phyloP scores from a whole-genome alignment of 2,888 invertebrate genomes.

The Agrochola lychnidis region DNA sequence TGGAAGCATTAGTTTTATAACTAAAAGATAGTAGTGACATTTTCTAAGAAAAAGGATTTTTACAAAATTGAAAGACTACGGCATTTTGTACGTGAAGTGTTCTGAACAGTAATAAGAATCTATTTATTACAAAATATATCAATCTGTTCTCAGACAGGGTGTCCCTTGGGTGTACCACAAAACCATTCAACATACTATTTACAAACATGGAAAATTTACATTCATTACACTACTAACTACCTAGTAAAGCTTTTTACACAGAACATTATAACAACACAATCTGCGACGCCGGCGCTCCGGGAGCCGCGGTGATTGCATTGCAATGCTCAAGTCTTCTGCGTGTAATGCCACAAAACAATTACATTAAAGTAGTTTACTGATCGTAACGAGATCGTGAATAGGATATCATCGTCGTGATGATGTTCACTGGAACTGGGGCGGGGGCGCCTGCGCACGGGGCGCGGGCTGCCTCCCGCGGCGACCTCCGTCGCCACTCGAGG shows the following conservation, averaged over 20 bases:
- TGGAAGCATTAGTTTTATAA: constrained; percentile 90
- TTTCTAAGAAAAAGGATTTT: constrained; percentile 69
- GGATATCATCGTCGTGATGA: constrained; percentile 88
- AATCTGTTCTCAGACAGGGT: constrained; percentile 60
- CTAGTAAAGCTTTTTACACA: constrained; percentile 90
- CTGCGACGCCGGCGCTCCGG: constrained; percentile 73
- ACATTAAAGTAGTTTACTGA: constrained; percentile 87
- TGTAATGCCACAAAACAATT: constrained; percentile 88
- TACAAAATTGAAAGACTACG: constrained; percentile 68
- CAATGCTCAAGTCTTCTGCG: constrained; percentile 86
- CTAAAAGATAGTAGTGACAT: constrained; percentile 82
- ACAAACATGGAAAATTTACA: constrained; percentile 85
- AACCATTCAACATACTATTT: constrained; percentile 86
- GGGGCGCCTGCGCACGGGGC: constrained; percentile 58
- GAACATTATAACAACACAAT: constrained; percentile 87
- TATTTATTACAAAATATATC: constrained; percentile 67
- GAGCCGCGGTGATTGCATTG: constrained; percentile 84
- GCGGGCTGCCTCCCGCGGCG: constrained; percentile 68
- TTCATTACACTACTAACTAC: constrained; percentile 84
- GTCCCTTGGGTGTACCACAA: constrained; percentile 71
- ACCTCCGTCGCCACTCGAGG: constrained; percentile 76
- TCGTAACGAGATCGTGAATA: constrained; percentile 90
- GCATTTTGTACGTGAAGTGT: constrained; percentile 74
- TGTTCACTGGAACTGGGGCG: constrained; percentile 84
- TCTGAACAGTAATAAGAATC: constrained; percentile 68